Evolutionary conservation across 2,113 vertebrate genomes (phyloP).

Genomic region (Ascaphus truei): DNA sequence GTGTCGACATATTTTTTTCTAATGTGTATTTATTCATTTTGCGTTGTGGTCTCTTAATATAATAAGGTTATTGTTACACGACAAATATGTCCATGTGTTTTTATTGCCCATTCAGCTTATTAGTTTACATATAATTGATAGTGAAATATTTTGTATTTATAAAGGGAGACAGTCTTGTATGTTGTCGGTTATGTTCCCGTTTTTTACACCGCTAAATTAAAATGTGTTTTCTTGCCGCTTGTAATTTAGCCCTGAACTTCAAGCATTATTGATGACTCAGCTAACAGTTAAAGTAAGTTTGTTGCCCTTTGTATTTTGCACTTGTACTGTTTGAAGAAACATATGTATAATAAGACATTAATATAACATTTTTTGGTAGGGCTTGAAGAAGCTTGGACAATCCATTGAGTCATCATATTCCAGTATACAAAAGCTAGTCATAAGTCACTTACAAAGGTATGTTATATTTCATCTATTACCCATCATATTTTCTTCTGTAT

Average conservation of each 20-base stretch:
- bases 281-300: constrained; percentile 87
- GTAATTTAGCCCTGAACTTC: constrained; percentile 80
- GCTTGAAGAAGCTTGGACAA: constrained; percentile 94
- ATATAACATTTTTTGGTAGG: constrained; percentile 61
- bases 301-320: constrained; percentile 1
- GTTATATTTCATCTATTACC: constrained; percentile 13
- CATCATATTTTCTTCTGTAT: too few relatives aligned
- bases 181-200: too few relatives aligned
- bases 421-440: constrained; percentile 94
- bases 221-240: constrained; percentile 13
- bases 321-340: neutral
- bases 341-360: neutral
- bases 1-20: too few relatives aligned
- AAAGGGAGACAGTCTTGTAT: too few relatives aligned
- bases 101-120: too few relatives aligned
- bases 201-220: too few relatives aligned
- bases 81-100: too few relatives aligned
- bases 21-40: too few relatives aligned
- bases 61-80: too few relatives aligned
- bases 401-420: constrained; percentile 97
- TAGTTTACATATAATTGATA: too few relatives aligned
- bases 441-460: constrained; percentile 95
- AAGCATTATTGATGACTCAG: constrained; percentile 94
- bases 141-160: too few relatives aligned
- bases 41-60: too few relatives aligned